Evolutionary conservation across 2,888 invertebrate genomes (phyloP).

Genomic region (Carterocephalus palaemon): DNA sequence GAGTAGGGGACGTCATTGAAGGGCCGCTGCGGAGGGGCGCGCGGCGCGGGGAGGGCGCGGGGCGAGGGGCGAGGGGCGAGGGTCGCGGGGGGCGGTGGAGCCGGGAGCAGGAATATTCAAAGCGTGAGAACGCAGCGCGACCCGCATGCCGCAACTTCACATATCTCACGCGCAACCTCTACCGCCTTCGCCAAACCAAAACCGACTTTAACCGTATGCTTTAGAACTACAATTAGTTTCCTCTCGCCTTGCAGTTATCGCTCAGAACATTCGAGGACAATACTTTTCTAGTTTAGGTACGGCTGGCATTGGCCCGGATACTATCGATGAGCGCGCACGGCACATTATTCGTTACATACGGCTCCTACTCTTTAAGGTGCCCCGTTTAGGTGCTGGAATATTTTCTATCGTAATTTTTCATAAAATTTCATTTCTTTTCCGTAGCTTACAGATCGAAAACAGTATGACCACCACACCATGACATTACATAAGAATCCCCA

Average conservation of each 20-base stretch:
- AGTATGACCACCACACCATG: neutral
- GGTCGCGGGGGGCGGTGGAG: constrained; percentile 42
- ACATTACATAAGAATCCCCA: too few relatives aligned
- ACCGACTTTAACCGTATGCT: constrained; percentile 43
- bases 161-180: constrained; percentile 78
- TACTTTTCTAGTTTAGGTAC: constrained; percentile 78
- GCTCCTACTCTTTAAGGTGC: constrained; percentile 21
- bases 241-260: constrained; percentile 60
- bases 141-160: constrained; percentile 78
- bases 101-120: constrained; percentile 77
- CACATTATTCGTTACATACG: constrained; percentile 46
- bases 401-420: constrained; percentile 19
- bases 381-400: constrained; percentile 27
- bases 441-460: too few relatives aligned
- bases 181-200: constrained; percentile 41
- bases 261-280: constrained; percentile 76
- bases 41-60: constrained; percentile 37
- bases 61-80: constrained; percentile 35
- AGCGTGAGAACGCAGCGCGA: constrained; percentile 78
- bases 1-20: constrained; percentile 70
- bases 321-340: constrained; percentile 70
- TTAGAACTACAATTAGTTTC: constrained; percentile 50
- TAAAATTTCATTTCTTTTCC: neutral
- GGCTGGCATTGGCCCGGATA: constrained; percentile 78
- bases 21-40: constrained; percentile 48